Evolutionary conservation across 2,797 vertebrate genomes (phyloP), one percentile per base, ranked within the genome.

Genomic region (Yasuhikotakia modesta): DNA sequence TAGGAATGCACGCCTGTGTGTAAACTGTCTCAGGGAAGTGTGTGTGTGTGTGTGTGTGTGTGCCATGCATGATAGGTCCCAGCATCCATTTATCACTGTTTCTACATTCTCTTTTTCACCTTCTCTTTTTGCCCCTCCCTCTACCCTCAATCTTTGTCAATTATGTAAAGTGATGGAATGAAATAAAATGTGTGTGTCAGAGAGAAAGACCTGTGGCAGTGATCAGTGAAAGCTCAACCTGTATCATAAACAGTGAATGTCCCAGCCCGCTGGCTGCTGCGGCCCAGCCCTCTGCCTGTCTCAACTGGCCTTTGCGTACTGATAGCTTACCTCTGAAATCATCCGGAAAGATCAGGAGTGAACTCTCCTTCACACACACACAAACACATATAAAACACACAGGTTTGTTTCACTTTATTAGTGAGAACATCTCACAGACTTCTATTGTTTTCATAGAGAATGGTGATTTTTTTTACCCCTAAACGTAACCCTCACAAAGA

Each of bases 291-390:
- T 87, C 82, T 91, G 86, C 97, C 10, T 97, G 97, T 95, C 57
- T 85, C 89, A 93, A 92, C 97, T 91, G 92, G 96, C 92, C 17
- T 76, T 64, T 2, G 16, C 81, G 85, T 85, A 89, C 89, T 94
- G 94, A 96, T 93, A 92, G 91, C 93, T 92, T 93, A 88, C 88
- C 87, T 93, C 87, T 93, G 94, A 95, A 96, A 96, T 97, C 95
- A 91, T 93, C 93, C 92, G 94, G 86, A 88, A 48, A 48, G 92
- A 91, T 95, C 89, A 93, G 45, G 22, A 60, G 6, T 10, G n/a
- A 46, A 14, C 55, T 17, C 72, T 24, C 53, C 43, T 22, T 32
- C 39, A 19, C 50, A 65, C 55, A 72, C 45, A 32, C 48, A 55
- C 46, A 63, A 55, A 27, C 27, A 27, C 27, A 27, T 4, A 68